Conservation (phyloP, 2,797 vertebrate species). For the Garrulus glandarius region DNA sequence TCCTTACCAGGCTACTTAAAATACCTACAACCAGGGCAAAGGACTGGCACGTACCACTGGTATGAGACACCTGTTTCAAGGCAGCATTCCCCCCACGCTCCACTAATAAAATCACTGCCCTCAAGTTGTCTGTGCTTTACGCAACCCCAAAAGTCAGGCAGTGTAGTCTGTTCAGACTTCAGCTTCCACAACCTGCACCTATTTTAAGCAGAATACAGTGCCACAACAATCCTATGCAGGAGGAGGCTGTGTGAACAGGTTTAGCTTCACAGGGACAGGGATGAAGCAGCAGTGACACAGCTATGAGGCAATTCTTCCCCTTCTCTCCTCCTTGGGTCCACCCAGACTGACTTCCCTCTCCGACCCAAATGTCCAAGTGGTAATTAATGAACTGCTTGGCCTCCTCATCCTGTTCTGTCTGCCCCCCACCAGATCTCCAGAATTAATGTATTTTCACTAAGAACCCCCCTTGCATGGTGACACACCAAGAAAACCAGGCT, state of each 20-base stretch:
- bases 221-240: not conserved
- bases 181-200: not conserved
- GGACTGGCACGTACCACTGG: not conserved
- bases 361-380: not conserved
- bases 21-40: not conserved
- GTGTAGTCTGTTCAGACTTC: not conserved
- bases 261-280: not conserved
- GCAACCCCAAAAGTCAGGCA: not conserved
- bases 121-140: not conserved
- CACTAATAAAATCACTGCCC: not conserved
- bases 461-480: not conserved
- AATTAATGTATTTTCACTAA: not conserved
- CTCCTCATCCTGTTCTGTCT: not conserved
- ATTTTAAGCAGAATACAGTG: not conserved
- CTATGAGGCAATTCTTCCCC: not conserved
- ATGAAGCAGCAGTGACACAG: not conserved
- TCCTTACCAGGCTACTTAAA: not conserved
- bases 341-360: not conserved
- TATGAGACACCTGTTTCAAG: rapidly evolving
- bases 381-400: not conserved
- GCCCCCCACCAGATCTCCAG: not conserved
- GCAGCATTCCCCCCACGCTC: not conserved
- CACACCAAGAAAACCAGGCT: not conserved
- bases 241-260: not conserved
- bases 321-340: not conserved